phyloP scores from a whole-genome alignment of 1,140 invertebrate species.

The Musca domestica region DNA sequence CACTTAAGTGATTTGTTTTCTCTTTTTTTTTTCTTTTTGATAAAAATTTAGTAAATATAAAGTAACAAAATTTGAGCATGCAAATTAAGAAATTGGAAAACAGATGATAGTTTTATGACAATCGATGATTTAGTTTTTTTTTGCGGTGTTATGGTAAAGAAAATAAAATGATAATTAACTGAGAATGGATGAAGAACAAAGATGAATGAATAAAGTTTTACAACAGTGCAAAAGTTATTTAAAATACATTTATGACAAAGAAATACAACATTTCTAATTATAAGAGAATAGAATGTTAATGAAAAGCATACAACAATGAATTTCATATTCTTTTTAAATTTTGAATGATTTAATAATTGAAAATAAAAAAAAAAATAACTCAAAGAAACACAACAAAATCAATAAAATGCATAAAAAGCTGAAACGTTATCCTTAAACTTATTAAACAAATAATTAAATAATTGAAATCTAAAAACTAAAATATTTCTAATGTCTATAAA shows the following conservation, averaged over 20 bases:
- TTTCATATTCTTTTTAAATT: too few relatives aligned
- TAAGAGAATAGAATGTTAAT: too few relatives aligned
- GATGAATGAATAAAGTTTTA: not conserved
- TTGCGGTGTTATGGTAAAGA: not conserved
- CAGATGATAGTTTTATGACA: not conserved
- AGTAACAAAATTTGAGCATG: slow-evolving; percentile 8
- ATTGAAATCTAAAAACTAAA: not conserved
- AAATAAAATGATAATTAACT: not conserved
- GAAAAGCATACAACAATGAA: too few relatives aligned
- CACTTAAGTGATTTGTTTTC: not conserved
- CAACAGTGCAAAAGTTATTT: too few relatives aligned
- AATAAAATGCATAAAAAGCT: slow-evolving; percentile 7
- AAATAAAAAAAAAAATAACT: too few relatives aligned
- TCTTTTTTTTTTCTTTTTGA: not conserved
- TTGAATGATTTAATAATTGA: not conserved
- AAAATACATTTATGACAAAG: too few relatives aligned
- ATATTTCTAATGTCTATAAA: not conserved
- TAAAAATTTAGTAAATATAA: slow-evolving; percentile 1
- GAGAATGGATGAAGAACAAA: not conserved
- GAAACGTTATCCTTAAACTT: not conserved
- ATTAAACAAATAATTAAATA: not conserved
- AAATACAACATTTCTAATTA: too few relatives aligned
- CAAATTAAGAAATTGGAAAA: slow-evolving; percentile 1
- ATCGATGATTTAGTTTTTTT: not conserved
- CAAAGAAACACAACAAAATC: not conserved